Evolutionary conservation across 2,113 vertebrate genomes (phyloP).

Genomic region (Fregetta grallaria): DNA sequence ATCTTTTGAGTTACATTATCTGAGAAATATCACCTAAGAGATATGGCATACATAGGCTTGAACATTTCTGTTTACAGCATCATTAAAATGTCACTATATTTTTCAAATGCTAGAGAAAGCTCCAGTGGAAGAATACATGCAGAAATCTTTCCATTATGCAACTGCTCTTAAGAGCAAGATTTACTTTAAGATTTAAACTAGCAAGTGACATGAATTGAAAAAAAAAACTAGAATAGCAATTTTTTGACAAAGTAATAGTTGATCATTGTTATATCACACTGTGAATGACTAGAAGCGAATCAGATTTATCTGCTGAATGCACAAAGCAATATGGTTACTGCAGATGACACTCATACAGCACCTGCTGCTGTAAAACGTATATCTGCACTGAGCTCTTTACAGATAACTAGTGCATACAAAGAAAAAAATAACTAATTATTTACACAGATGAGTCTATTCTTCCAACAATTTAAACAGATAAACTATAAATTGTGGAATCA

Average conservation of each 20-base stretch:
- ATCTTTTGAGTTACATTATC: neutral
- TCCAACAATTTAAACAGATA: neutral
- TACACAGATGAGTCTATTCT: neutral
- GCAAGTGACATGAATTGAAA: neutral
- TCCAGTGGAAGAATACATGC: neutral
- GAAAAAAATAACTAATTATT: neutral
- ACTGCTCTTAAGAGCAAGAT: constrained; percentile 5
- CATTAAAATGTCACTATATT: constrained; percentile 47
- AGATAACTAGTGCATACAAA: neutral
- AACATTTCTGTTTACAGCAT: constrained; percentile 24
- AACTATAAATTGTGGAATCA: neutral
- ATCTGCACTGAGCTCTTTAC: constrained; percentile 4
- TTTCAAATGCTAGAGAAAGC: neutral
- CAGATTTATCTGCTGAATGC: constrained; percentile 39
- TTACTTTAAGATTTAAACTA: constrained; percentile 11
- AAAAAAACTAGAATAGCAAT: neutral
- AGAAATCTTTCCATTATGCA: constrained; percentile 8
- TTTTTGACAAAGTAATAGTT: constrained; percentile 19
- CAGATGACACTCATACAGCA: constrained; percentile 39
- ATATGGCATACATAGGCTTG: neutral
- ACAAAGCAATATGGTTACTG: constrained; percentile 41
- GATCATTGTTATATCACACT: constrained; percentile 7
- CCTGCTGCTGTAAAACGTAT: constrained; percentile 20
- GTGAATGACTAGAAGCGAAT: constrained; percentile 45
- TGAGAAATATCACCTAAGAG: constrained; percentile 17